Evolutionary conservation across 2,797 vertebrate species (phyloP).

Genomic region (Pseudochromis fuscus): DNA sequence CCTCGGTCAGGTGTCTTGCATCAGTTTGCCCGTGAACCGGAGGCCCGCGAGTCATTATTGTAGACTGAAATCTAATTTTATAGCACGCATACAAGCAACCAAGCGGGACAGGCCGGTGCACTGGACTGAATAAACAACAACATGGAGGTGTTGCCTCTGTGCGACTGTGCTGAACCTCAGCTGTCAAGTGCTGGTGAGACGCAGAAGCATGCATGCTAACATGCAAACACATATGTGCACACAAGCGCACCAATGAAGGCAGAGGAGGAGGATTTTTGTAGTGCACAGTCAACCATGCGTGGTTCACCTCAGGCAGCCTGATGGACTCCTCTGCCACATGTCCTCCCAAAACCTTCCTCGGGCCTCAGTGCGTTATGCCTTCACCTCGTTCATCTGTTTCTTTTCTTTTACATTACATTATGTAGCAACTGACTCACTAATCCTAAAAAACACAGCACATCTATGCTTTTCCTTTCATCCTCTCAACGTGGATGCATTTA

Average conservation of each 20-base stretch:
- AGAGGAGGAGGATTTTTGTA: not conserved
- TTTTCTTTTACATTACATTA: not conserved
- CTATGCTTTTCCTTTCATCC: not conserved
- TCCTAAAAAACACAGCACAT: not conserved
- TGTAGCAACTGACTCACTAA: not conserved
- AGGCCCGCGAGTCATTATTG: constrained; percentile 57
- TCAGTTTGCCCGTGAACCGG: constrained; percentile 58
- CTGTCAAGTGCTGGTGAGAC: constrained; percentile 41
- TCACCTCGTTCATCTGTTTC: not conserved
- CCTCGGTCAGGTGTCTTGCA: constrained; percentile 17
- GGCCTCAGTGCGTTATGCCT: constrained; percentile 1
- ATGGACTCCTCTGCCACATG: not conserved
- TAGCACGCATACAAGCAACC: constrained; percentile 18
- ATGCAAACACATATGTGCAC: not conserved
- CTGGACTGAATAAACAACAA: constrained; percentile 57
- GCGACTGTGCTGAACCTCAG: constrained; percentile 27
- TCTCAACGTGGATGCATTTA: not conserved
- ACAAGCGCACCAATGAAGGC: not conserved
- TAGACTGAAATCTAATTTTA: constrained; percentile 74
- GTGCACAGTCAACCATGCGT: not conserved
- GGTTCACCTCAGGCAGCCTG: not conserved
- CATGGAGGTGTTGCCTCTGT: constrained; percentile 32
- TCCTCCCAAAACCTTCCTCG: not conserved
- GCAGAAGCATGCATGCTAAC: not conserved
- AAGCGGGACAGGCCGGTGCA: constrained; percentile 9